These are phyloP conservation scores for Scaptodrosophila latifasciaeformis DNA, from an alignment of 2,888 invertebrate genomes.

Conservation along the genomic window DNA sequence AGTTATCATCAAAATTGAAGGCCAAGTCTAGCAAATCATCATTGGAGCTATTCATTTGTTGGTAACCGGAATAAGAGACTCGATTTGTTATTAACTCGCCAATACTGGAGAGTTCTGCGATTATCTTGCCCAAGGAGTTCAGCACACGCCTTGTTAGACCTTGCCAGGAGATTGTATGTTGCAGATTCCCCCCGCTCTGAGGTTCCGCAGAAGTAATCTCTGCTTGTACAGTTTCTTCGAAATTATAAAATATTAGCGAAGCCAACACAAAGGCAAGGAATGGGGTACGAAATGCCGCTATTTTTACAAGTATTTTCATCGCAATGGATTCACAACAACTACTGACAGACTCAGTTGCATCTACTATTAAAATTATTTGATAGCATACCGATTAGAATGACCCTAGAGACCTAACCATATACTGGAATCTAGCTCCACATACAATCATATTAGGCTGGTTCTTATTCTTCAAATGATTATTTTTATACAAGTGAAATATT, in stretches of 20 bases:
- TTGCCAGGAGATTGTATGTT: background rate
- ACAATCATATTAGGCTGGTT: background rate
- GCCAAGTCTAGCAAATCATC: conserved; percentile 41
- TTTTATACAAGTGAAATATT: conserved; percentile 2
- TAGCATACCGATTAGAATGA: conserved; percentile 18
- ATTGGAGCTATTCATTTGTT: conserved; percentile 35
- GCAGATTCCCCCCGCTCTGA: too few relatives aligned
- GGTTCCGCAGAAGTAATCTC: too few relatives aligned
- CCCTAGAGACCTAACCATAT: conserved; percentile 7
- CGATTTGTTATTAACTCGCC: conserved; percentile 33
- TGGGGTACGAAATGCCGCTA: too few relatives aligned
- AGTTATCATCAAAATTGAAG: conserved; percentile 36
- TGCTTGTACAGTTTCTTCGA: too few relatives aligned
- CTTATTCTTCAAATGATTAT: background rate
- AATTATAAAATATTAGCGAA: too few relatives aligned
- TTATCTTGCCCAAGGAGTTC: conserved; percentile 30
- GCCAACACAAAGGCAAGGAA: too few relatives aligned
- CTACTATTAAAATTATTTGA: too few relatives aligned
- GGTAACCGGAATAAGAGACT: conserved; percentile 32
- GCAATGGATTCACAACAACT: conserved; percentile 28
- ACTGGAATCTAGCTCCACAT: background rate
- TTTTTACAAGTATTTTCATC: too few relatives aligned
- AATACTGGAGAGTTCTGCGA: conserved; percentile 36
- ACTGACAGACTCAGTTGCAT: conserved; percentile 24
- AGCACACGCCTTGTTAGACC: conserved; percentile 35